Base-by-base conservation (phyloP, 2,113 vertebrate genomes). In the Pangasianodon hypophthalmus region DNA sequence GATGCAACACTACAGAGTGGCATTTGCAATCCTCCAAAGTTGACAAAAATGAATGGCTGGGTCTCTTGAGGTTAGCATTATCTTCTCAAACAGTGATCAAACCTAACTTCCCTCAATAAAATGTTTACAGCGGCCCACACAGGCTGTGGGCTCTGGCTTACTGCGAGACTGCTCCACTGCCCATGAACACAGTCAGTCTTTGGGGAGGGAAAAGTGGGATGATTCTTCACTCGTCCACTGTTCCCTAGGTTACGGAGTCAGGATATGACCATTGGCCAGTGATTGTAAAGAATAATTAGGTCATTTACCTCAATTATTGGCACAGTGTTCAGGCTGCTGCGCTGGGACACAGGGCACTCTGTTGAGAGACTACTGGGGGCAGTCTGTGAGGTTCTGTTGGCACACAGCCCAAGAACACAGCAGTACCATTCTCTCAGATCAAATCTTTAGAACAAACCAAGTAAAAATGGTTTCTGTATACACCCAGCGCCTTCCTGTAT, bases 371-470 rank as follows among this genome's bases (percentile, higher is more conserved):
- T 32, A 91, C 86, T 62, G 87, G 93, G 86, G 92, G 91, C 84
- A 85, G 88, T 92, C 92, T 93, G 94, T 77, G 89, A 79, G 88
- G 84, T 92, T 84, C 18, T 86, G 52, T 87, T 94, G 94, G 94
- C 91, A 29, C 82, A 89, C 32, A 81, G 89, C 93, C 93, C 90
- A 71, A 88, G 92, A 84, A 92, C 92, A 95, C 93, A 95, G 92
- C 80, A 77, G 83, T 21, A 29, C 77, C 71, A 92, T 94, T 92
- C 69, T 93, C 82, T 88, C 11, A 41, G 56, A n/a, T 77, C 88
- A 69, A 83, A 46, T 19, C 60, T 91, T 93, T 87, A 88, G 89
- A 92, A 81, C 60, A 64, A 89, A 60, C 60, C 82, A 84, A 18
- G 46, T 29, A 81, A 54, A 81, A 52, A 52, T 52, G 41, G 8